Conservation (phyloP, 2,888 invertebrate genomes). For the Amphipoea oculea region DNA sequence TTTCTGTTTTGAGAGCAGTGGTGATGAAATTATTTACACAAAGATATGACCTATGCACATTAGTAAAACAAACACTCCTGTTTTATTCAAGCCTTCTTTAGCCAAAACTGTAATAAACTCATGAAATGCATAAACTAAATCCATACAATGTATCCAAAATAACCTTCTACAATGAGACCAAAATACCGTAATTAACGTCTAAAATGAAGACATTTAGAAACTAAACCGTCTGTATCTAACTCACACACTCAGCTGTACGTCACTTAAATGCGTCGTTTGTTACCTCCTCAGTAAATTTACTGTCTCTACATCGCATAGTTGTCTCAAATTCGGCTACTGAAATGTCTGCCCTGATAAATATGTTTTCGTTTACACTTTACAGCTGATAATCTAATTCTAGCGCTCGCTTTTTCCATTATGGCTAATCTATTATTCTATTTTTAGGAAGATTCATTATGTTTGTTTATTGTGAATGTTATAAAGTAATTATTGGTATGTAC, state of each 20-base stretch:
- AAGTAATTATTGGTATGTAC: not conserved
- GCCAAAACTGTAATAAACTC: not conserved
- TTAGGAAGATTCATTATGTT: not conserved
- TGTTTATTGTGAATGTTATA: not conserved
- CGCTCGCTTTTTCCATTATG: slow-evolving; percentile 21
- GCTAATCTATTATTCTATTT: slow-evolving; percentile 25
- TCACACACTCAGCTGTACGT: slow-evolving; percentile 38
- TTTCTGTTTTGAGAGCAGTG: too few species aligned
- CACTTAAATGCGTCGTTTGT: slow-evolving; percentile 52
- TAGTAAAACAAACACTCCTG: not conserved
- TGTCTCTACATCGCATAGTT: slow-evolving; percentile 45
- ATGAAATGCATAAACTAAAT: not conserved
- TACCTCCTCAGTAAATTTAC: slow-evolving; percentile 50
- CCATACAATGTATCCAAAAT: not conserved
- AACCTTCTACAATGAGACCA: slow-evolving; percentile 8
- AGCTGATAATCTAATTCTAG: slow-evolving; percentile 31
- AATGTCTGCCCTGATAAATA: slow-evolving; percentile 46
- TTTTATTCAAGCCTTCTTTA: not conserved
- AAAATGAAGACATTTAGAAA: slow-evolving; percentile 38
- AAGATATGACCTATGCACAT: not conserved
- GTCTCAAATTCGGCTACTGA: slow-evolving; percentile 45
- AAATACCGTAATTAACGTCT: slow-evolving; percentile 24
- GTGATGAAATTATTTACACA: too few species aligned
- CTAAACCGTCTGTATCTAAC: slow-evolving; percentile 29
- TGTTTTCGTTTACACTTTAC: slow-evolving; percentile 52